Base-by-base conservation (phyloP, 2,797 vertebrate species). In the Thaleichthys pacificus region DNA sequence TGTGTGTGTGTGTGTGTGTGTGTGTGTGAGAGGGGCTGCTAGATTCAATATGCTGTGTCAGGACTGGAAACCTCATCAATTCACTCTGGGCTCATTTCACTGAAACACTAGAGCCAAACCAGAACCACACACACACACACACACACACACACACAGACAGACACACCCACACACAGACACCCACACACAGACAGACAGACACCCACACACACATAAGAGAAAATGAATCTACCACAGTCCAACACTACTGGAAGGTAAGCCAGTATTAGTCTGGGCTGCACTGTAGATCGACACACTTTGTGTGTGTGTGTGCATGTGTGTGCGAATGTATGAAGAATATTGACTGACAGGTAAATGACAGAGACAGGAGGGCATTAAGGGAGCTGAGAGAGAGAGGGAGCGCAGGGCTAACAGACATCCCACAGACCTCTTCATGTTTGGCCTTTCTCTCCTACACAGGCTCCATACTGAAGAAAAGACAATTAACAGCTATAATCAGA, bases 21-120 rank as follows among this genome's bases (percentile, higher is more conserved):
- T n/a, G 49, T 51, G 51, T 54, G 15, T n/a, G 15, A 19, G 51
- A 56, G 4, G 4, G 19, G 51, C 51, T 56, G 19, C 15, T 56
- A n/a, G 24, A 77, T 77, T 71, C 66, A 74, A 73, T 70, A 69
- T 83, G 82, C 82, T 79, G 80, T 38, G 77, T 84, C 81, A 77
- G 80, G 69, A 38, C 38, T 76, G 72, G 74, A 78, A 79, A 80
- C 65, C 69, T 76, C 76, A 83, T 84, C 76, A 86, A 83, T 82
- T 84, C 68, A 80, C 77, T 82, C 63, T 47, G 60, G 32, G 78
- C 77, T 76, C 70, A 84, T 80, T 81, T 83, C 69, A 80, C 70
- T 28, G 26, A 61, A 73, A 77, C 57, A 65, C 65, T 49, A 54
- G 32, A 21, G 24, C 60, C 15, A 3, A 21, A 57, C 72, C 71